phyloP scores from a whole-genome alignment of 2,113 vertebrate genomes.

The Onychostruthus taczanowskii region DNA sequence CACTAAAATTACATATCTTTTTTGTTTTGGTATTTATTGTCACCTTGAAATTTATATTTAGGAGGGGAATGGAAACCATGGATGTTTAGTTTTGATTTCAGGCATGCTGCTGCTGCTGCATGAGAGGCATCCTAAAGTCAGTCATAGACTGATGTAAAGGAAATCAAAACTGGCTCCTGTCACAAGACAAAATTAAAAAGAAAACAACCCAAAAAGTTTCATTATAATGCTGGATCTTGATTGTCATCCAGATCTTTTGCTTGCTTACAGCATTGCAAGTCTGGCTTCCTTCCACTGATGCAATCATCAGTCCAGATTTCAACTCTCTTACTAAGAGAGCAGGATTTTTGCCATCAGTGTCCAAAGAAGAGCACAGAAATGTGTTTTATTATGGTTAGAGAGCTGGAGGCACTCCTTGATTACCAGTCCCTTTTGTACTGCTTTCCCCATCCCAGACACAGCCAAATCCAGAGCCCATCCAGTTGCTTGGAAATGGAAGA shows the following conservation, averaged over 20 bases:
- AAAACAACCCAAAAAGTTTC: not conserved
- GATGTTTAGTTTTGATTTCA: not conserved
- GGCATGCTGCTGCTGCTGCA: not conserved
- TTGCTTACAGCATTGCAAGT: not conserved
- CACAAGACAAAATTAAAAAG: not conserved
- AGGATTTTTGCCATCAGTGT: not conserved
- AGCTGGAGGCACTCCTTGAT: not conserved
- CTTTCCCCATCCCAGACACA: not conserved
- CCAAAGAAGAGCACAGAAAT: conserved; percentile 10
- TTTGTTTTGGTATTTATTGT: not conserved
- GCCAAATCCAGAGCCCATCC: not conserved
- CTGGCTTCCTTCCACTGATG: conserved; percentile 23
- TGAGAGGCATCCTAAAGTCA: not conserved
- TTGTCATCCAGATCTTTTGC: conserved; percentile 17
- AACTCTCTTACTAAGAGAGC: not conserved
- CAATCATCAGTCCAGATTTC: not conserved
- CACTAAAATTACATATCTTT: conserved; percentile 24
- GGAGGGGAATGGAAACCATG: not conserved
- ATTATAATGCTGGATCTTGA: not conserved
- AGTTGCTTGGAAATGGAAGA: not conserved
- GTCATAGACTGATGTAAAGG: not conserved
- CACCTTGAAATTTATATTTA: conserved; percentile 8
- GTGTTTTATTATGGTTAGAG: not conserved
- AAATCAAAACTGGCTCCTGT: not conserved
- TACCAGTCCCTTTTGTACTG: not conserved